Percentiles rank a stretch among this genome's conserved stretches.
Evolutionary conservation across 1,140 invertebrate genomes (phyloP).

Genomic region (Drosophila pectinifera): DNA sequence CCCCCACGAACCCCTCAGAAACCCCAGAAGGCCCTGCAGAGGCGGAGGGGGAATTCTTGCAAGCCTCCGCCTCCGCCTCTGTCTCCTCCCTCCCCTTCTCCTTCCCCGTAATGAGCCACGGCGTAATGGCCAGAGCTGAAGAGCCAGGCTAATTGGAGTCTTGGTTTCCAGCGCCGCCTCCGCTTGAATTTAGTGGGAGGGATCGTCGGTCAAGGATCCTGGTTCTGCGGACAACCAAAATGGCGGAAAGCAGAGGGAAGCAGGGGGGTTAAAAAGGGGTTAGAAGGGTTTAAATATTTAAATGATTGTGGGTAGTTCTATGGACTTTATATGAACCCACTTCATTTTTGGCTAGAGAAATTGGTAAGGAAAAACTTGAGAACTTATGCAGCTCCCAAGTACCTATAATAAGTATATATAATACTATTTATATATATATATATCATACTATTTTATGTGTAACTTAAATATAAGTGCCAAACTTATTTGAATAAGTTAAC

Average conservation of each 20-base stretch:
- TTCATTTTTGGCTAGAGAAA: too few relatives aligned
- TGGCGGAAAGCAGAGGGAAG: neutral
- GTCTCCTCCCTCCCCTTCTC: neutral
- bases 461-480: neutral
- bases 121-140: conserved; percentile 37
- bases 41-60: too few relatives aligned
- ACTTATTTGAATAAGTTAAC: too few relatives aligned
- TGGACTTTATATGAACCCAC: too few relatives aligned
- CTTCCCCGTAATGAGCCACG: conserved; percentile 19
- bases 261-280: too few relatives aligned
- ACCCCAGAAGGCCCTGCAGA: conserved; percentile 31
- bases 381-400: too few relatives aligned
- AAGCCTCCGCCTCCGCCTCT: neutral
- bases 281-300: too few relatives aligned
- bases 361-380: too few relatives aligned
- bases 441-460: too few relatives aligned
- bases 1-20: neutral
- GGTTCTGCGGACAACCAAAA: neutral
- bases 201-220: conserved; percentile 26
- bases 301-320: too few relatives aligned
- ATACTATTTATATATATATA: too few relatives aligned
- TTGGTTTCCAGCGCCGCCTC: conserved; percentile 19
- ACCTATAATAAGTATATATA: too few relatives aligned
- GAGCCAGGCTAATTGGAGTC: conserved; percentile 44
- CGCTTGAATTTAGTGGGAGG: conserved; percentile 6